These are phyloP conservation scores for Hypanus sabinus DNA, from an alignment of 2,113 vertebrate species.

Conservation along the genomic window DNA sequence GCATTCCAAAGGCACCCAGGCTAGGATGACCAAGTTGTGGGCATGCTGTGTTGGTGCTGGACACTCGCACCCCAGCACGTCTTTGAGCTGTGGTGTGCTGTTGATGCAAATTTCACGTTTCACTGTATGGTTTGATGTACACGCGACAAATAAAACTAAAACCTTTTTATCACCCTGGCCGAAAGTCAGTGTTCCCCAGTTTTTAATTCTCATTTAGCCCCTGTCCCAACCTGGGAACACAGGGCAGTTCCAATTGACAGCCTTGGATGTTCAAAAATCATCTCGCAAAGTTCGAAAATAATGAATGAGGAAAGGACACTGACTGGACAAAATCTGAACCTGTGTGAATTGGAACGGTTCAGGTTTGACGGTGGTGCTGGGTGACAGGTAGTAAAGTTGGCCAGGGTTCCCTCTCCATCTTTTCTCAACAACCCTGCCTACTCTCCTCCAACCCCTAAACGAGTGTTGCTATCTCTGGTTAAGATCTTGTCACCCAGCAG, in stretches of 20 bases:
- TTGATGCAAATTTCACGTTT: too few relatives aligned
- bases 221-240: background rate
- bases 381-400: background rate
- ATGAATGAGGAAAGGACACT: background rate
- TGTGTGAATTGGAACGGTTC: too few relatives aligned
- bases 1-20: too few relatives aligned
- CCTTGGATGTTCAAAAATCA: background rate
- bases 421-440: too few relatives aligned
- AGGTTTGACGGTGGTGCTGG: background rate
- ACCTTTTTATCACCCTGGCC: too few relatives aligned
- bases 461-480: background rate
- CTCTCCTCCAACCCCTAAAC: background rate
- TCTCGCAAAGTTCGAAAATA: background rate
- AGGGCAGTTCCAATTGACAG: too few relatives aligned
- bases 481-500: background rate
- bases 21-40: too few relatives aligned
- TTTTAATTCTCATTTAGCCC: background rate
- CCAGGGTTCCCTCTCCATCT: background rate
- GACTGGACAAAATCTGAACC: background rate
- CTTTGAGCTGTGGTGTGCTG: too few relatives aligned
- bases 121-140: too few relatives aligned
- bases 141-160: background rate
- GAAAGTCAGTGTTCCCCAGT: background rate
- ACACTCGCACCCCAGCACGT: too few relatives aligned
- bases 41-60: too few relatives aligned